Evolutionary conservation across 2,113 vertebrate species (phyloP), one percentile per base, ranked within the genome.

Genomic region (Cyprinodon brontotheroides): DNA sequence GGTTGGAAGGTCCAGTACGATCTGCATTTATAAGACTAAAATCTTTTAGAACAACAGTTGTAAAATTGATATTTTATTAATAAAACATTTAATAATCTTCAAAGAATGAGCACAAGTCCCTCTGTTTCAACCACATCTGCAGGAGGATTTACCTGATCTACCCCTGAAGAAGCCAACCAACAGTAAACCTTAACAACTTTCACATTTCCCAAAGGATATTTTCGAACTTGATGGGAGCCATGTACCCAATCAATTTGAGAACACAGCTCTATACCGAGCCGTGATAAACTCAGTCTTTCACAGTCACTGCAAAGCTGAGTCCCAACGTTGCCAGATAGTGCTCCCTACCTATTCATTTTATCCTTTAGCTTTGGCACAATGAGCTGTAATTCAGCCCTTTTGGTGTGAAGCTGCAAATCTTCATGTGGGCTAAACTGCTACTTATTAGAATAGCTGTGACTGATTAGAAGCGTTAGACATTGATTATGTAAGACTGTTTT

Each of bases 161-260:
- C 81, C 87, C 89, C 83, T 29, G 29, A 80, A 87, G 84, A 87
- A 77, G 78, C 87, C 87, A 88, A 91, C 89, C 84, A 89, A 84
- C 84, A 88, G 86, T 86, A 92, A 91, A 91, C 91, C 88, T 89
- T 88, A 92, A 88, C 77, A 45, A 88, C 65, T 78, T 91, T 89
- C 88, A 89, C 72, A 86, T 89, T 86, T 87, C 86, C 89, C 83
- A 60, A 39, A 40, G 77, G 85, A 84, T 84, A 90, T 90, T 89
- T 88, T 91, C 83, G 90, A 91, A 86, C 84, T 75, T 57, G 7
- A 57, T n/a, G 50, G 41, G 9, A 41, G 9, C 41, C 41, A 41
- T 9, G 9, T 41, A 9, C 41, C 41, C 41, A 41, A 41, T 41
- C 41, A 41, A 41, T 57, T 20, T 57, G 50, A 14, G 47, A 48